Percentiles rank a stretch among this genome's conserved stretches.
Conservation (phyloP, 2,113 vertebrate species). For the Hipposideros armiger region DNA sequence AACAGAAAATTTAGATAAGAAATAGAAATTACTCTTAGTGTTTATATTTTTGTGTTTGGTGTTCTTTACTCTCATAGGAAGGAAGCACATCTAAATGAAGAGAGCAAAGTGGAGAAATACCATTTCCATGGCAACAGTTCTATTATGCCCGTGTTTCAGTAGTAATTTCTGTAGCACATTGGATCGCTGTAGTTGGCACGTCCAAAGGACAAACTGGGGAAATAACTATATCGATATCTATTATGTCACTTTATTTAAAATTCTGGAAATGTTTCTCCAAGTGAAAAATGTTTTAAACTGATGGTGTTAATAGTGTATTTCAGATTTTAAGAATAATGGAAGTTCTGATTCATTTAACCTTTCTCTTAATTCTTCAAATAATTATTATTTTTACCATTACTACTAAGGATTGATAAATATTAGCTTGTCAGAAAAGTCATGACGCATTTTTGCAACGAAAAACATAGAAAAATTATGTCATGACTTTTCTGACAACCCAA, state of each 20-base stretch:
- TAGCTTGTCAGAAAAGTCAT: too few species aligned
- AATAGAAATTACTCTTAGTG: not conserved
- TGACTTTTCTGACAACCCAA: too few species aligned
- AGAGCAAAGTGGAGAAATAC: not conserved
- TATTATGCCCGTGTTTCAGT: not conserved
- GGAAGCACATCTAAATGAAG: not conserved
- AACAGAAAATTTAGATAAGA: not conserved
- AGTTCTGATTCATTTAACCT: not conserved
- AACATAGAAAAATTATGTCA: too few species aligned
- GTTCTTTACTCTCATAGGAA: not conserved
- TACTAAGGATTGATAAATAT: not conserved
- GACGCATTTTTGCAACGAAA: too few species aligned
- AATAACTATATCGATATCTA: not conserved
- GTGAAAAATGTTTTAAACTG: not conserved
- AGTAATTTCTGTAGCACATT: not conserved
- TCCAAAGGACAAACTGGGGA: not conserved
- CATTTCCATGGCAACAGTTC: not conserved
- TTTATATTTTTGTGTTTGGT: not conserved
- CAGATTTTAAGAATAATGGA: not conserved
- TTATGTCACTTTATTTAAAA: not conserved
- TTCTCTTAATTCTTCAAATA: not conserved
- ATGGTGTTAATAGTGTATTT: not conserved
- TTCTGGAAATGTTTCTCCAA: not conserved
- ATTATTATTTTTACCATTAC: not conserved
- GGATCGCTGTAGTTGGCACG: not conserved